Evolutionary conservation across 2,888 invertebrate species (phyloP).

Genomic region (Sisyra terminalis): DNA sequence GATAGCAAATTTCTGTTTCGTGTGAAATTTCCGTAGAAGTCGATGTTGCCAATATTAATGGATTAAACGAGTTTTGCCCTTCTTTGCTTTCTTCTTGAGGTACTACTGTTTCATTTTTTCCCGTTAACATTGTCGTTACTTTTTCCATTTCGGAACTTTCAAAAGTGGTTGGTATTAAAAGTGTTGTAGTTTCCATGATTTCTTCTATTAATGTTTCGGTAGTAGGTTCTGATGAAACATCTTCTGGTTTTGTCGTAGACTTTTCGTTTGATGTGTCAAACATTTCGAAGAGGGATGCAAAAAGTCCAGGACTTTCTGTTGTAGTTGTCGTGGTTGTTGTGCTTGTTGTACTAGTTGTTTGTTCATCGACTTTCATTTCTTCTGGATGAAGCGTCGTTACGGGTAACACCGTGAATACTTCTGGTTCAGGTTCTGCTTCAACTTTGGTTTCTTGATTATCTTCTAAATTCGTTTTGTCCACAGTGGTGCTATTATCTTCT

Average conservation of each 20-base stretch:
- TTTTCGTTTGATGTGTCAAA: slow-evolving; percentile 23
- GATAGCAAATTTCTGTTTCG: slow-evolving; percentile 78
- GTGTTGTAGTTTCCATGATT: slow-evolving; percentile 11
- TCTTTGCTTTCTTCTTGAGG: slow-evolving; percentile 4
- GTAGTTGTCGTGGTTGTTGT: slow-evolving; percentile 1
- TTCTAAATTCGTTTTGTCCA: slow-evolving; percentile 9
- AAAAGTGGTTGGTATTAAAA: slow-evolving; percentile 10
- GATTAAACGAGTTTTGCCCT: slow-evolving; percentile 29
- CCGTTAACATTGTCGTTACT: slow-evolving; percentile 3
- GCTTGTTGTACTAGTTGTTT: background rate
- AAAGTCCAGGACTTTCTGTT: slow-evolving; percentile 16
- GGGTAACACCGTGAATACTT: background rate
- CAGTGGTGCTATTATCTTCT: slow-evolving; percentile 15
- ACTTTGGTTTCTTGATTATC: slow-evolving; percentile 5
- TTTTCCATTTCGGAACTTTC: slow-evolving; percentile 4
- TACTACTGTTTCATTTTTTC: slow-evolving; percentile 4
- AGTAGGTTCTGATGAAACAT: slow-evolving; percentile 10
- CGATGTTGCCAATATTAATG: slow-evolving; percentile 48
- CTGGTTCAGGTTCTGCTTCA: background rate
- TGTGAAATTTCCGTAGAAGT: slow-evolving; percentile 69
- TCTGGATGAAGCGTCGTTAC: background rate
- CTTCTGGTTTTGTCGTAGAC: slow-evolving; percentile 10
- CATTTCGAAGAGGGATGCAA: slow-evolving; percentile 23
- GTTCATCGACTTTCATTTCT: background rate
- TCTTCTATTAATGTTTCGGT: slow-evolving; percentile 8